A percentile compares a stretch with the other conserved stretches of the same genome.
Evolutionary conservation across 37 sponge, comb jelly and placozoan species (phyloP).

Genomic region (Chondrilla cf. caribensis): DNA sequence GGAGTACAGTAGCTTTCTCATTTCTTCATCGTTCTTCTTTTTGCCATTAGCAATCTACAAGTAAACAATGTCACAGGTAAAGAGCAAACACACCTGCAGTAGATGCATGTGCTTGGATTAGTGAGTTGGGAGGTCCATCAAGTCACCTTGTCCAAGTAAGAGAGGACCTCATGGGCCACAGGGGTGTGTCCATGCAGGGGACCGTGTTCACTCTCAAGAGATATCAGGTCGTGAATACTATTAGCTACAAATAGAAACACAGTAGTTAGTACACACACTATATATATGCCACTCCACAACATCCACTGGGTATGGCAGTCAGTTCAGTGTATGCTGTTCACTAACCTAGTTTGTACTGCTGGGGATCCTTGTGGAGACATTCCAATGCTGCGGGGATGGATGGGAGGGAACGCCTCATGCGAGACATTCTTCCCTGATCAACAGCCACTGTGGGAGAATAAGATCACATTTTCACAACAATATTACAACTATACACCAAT

Average conservation of each 20-base stretch:
- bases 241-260: background rate
- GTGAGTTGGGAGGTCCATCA: no score
- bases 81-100: no score
- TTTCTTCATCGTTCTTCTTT: conserved; percentile 15
- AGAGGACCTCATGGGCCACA: conserved; percentile 9
- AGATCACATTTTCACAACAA: background rate
- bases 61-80: no score
- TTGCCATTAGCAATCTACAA: background rate
- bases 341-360: conserved; percentile 23
- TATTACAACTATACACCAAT: background rate
- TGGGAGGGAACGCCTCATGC: conserved; percentile 18
- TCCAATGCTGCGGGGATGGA: conserved; percentile 5
- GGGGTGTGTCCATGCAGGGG: conserved; percentile 30
- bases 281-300: background rate
- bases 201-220: conserved; percentile 31
- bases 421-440: background rate
- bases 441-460: background rate
- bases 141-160: conserved; percentile 39
- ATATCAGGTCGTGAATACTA: conserved; percentile 25
- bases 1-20: conserved; percentile 39
- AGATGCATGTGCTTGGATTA: no score
- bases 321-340: no score
- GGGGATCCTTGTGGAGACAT: conserved; percentile 23
- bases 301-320: no score
- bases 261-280: background rate